phyloP scores from a whole-genome alignment of 2,797 vertebrate genomes.

The Australoheros facetus region DNA sequence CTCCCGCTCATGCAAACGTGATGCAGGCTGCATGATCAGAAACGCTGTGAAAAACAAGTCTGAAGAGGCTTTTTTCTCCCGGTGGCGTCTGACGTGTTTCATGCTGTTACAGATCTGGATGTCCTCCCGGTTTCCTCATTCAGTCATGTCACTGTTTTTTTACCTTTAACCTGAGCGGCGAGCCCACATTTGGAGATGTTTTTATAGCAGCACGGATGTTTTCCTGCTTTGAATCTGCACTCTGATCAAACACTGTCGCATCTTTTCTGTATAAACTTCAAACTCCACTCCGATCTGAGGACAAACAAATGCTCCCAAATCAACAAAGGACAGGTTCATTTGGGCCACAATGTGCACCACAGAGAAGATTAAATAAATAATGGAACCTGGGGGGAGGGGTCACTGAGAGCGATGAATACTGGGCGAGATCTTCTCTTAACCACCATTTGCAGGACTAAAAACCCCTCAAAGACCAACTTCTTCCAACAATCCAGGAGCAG shows the following conservation, averaged over 20 bases:
- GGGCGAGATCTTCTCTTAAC: background rate
- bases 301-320: no score
- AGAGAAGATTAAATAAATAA: rapidly evolving
- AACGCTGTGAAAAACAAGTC: background rate
- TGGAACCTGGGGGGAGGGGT: no score
- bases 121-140: background rate
- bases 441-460: background rate
- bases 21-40: background rate
- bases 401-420: background rate
- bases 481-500: background rate
- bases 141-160: background rate
- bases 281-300: no score
- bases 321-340: background rate
- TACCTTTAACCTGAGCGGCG: background rate
- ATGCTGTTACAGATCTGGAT: rapidly evolving
- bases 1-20: background rate
- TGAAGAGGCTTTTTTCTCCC: background rate
- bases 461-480: background rate
- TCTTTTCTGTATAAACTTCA: no score
- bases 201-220: rapidly evolving
- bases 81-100: rapidly evolving
- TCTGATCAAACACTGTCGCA: background rate
- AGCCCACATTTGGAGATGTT: background rate
- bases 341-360: background rate
- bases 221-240: background rate